Base-by-base conservation (phyloP, 2,888 invertebrate species). In the Priocnemis perturbator region DNA sequence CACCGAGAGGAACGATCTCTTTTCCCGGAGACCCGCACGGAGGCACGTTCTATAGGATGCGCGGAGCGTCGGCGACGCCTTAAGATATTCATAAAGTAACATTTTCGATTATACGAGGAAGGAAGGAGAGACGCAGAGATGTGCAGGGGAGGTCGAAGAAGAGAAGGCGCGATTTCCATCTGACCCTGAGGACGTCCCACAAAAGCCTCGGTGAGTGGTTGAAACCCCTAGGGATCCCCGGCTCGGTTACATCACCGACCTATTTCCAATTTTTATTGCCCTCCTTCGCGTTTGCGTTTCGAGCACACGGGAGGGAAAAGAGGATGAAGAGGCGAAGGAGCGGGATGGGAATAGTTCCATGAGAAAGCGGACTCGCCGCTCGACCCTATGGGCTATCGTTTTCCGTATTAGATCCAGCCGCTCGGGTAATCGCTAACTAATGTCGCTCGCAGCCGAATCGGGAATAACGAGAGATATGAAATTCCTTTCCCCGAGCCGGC, bases 241-340 rank as follows among this genome's bases (percentile, higher is more conserved):
- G 19, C 50, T 19, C 50, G 50, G 50, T 50, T 50, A 50, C 50
- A 50, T 50, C 50, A 50, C 50, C 19, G 50, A 50, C 50, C 50
- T 50, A 50, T 50, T 50, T 50, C 50, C 50, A 50, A 50, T 50
- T 50, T 50, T 50, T 50, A 50, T 50, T 50, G 50, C 50, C 50
- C 50, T 19, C 50, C 19, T 50, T 17, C 50, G 50, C 17, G 50
- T 50, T 17, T 2, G 17, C 50, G 19, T 19, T 17, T 2, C 50
- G 17, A 17, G 19, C 9, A 17, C 19, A 50, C n/a, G 17, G 17
- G 50, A 50, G 50, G 14, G 47, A 17, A 17, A 19, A 50, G 50
- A 50, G 50, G 9, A 19, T 1, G 14, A 5, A 14, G 14, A 50
- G 50, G 50, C 4, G 50, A 9, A 19, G n/a, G 19, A 17, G 50